Evolutionary conservation across 1,140 invertebrate genomes (phyloP).

Genomic region (Sminthurides bifidus): DNA sequence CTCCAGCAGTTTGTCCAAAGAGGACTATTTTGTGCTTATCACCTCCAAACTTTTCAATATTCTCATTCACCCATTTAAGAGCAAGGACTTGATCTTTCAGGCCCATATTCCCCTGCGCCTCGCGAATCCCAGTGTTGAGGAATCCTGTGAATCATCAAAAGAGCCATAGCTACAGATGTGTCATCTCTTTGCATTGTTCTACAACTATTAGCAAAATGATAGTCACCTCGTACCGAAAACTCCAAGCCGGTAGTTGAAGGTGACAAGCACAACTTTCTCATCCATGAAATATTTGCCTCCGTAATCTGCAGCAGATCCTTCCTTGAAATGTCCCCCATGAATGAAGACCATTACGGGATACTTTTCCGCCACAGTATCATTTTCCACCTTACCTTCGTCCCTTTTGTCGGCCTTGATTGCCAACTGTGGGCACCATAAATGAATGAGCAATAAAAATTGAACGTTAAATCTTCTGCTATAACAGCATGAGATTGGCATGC

Average conservation of each 20-base stretch:
- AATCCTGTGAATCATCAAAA: constrained; percentile 8
- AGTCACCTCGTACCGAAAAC: constrained; percentile 5
- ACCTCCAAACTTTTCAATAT: constrained; percentile 8
- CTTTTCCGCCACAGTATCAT: neutral
- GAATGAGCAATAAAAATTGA: too few species aligned
- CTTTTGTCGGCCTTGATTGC: neutral
- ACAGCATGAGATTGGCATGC: too few species aligned
- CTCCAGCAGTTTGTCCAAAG: constrained; percentile 87
- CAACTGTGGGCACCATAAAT: too few species aligned
- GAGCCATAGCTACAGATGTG: neutral
- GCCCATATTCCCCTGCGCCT: constrained; percentile 12
- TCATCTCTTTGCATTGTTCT: neutral
- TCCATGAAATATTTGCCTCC: constrained; percentile 19
- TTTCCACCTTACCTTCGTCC: neutral
- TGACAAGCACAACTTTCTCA: constrained; percentile 13
- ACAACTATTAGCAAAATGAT: neutral
- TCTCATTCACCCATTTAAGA: constrained; percentile 11
- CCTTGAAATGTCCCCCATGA: constrained; percentile 12
- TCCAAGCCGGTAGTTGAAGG: constrained; percentile 16
- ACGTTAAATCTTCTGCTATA: too few species aligned
- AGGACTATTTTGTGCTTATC: constrained; percentile 66
- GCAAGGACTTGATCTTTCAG: constrained; percentile 17
- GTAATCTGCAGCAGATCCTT: constrained; percentile 4
- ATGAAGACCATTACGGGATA: constrained; percentile 17
- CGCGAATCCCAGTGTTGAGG: constrained; percentile 6